A percentile compares a stretch with the other conserved stretches of the same genome.
phyloP scores from a whole-genome alignment of 2,888 invertebrate species.

The Cyclophora albipunctata region DNA sequence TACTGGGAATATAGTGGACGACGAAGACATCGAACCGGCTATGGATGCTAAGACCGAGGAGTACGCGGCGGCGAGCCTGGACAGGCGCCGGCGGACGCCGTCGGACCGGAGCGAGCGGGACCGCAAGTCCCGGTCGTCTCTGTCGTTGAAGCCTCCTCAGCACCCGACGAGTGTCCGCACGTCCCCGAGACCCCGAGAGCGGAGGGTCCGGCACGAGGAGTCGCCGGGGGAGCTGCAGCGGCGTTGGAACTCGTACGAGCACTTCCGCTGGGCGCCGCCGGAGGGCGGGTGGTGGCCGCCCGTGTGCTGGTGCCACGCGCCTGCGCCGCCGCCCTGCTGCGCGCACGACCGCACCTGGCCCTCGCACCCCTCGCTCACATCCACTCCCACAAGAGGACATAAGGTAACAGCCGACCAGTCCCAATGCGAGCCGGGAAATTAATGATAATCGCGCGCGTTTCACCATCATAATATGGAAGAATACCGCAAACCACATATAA shows the following conservation, averaged over 20 bases:
- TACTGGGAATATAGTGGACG: conserved; percentile 49
- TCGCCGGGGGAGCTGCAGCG: conserved; percentile 62
- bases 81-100: conserved; percentile 69
- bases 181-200: conserved; percentile 50
- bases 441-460: too few species aligned
- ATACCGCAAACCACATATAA: conserved; percentile 1
- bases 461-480: neutral
- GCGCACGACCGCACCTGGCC: conserved; percentile 69
- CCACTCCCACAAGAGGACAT: conserved; percentile 45
- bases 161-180: conserved; percentile 59
- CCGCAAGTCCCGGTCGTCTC: conserved; percentile 77
- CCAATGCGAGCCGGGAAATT: neutral
- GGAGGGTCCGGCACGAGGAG: conserved; percentile 49
- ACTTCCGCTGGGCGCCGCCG: conserved; percentile 76
- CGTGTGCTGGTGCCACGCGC: conserved; percentile 67
- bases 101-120: conserved; percentile 77
- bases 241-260: conserved; percentile 74
- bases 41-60: conserved; percentile 49
- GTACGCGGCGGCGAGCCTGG: conserved; percentile 67
- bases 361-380: conserved; percentile 64
- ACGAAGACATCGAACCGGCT: conserved; percentile 39
- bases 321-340: conserved; percentile 61
- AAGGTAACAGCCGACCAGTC: conserved; percentile 53
- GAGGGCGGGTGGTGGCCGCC: conserved; percentile 70
- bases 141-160: conserved; percentile 70